Percentiles rank a stretch among this genome's conserved stretches.
phyloP scores from a whole-genome alignment of 2,113 vertebrate species.

The Ctenodactylus gundi region DNA sequence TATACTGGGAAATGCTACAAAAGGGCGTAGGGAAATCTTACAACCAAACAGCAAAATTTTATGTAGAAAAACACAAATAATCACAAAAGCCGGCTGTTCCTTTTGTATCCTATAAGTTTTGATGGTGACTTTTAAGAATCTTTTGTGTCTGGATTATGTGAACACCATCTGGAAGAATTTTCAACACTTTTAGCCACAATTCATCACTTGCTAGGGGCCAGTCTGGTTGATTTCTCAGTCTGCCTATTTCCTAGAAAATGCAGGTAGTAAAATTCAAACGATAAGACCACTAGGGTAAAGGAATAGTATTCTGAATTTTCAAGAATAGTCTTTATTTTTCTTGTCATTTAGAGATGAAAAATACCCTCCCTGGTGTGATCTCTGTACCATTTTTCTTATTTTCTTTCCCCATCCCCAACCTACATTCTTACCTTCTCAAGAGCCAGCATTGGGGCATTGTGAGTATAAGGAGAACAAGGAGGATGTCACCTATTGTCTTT shows the following conservation, averaged over 20 bases:
- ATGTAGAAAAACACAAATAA: background rate
- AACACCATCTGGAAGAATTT: background rate
- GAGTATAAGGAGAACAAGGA: rapidly evolving
- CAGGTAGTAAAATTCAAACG: background rate
- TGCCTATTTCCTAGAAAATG: background rate
- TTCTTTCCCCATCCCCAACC: too few species aligned
- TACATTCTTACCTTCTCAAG: background rate
- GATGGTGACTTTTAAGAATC: background rate
- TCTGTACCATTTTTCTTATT: background rate
- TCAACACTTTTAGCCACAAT: too few species aligned
- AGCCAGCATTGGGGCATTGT: background rate
- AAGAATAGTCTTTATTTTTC: background rate
- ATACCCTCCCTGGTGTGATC: background rate
- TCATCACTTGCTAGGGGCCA: background rate
- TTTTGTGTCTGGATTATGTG: background rate
- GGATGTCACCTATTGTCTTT: background rate
- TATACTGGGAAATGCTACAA: background rate
- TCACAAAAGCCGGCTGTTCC: background rate
- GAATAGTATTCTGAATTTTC: background rate
- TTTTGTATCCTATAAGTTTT: background rate
- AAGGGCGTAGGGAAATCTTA: background rate
- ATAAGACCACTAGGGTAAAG: background rate
- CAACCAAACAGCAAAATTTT: background rate
- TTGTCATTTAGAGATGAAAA: background rate
- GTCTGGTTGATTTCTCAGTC: background rate